Conservation (phyloP, 2,888 invertebrate genomes). For the Drosophila pseudotalamancana region DNA sequence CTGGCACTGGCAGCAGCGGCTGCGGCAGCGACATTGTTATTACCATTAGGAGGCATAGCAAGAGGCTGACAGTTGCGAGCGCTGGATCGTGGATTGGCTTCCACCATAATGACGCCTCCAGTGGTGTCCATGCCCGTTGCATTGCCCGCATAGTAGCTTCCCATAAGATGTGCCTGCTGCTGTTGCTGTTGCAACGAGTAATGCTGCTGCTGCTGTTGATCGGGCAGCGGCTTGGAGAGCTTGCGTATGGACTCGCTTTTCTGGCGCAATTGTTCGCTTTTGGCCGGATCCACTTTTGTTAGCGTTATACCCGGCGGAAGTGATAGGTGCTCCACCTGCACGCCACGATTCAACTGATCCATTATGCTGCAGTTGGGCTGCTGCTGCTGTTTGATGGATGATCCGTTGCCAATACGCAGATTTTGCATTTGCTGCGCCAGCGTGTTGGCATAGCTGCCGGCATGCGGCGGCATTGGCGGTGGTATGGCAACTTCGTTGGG, state of each 20-base stretch:
- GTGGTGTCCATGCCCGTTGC: slow-evolving; percentile 69
- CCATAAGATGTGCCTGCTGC: slow-evolving; percentile 54
- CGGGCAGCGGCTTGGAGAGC: slow-evolving; percentile 78
- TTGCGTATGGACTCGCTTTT: slow-evolving; percentile 83
- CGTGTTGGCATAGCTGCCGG: slow-evolving; percentile 68
- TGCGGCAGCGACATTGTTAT: slow-evolving; percentile 61
- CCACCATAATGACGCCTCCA: slow-evolving; percentile 83
- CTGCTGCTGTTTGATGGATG: slow-evolving; percentile 32
- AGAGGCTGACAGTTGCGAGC: slow-evolving; percentile 43
- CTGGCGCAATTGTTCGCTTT: slow-evolving; percentile 82
- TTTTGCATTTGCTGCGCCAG: slow-evolving; percentile 79
- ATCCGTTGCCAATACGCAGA: slow-evolving; percentile 57
- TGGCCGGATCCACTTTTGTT: slow-evolving; percentile 88
- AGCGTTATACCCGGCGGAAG: slow-evolving; percentile 93
- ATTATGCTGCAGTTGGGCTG: slow-evolving; percentile 83
- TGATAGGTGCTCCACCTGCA: slow-evolving; percentile 87
- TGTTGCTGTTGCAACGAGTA: slow-evolving; percentile 34
- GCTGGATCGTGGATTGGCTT: slow-evolving; percentile 75
- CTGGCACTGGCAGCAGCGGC: slow-evolving; percentile 61
- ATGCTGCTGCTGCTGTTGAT: slow-evolving; percentile 50
- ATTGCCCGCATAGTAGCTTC: slow-evolving; percentile 51
- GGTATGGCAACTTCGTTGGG: slow-evolving; percentile 78
- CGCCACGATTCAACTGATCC: slow-evolving; percentile 84
- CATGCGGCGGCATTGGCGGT: slow-evolving; percentile 44
- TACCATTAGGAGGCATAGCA: slow-evolving; percentile 16